Percentiles rank a stretch among this genome's conserved stretches.
Evolutionary conservation across 2,888 invertebrate species (phyloP).

Genomic region (Phytoseiulus persimilis): DNA sequence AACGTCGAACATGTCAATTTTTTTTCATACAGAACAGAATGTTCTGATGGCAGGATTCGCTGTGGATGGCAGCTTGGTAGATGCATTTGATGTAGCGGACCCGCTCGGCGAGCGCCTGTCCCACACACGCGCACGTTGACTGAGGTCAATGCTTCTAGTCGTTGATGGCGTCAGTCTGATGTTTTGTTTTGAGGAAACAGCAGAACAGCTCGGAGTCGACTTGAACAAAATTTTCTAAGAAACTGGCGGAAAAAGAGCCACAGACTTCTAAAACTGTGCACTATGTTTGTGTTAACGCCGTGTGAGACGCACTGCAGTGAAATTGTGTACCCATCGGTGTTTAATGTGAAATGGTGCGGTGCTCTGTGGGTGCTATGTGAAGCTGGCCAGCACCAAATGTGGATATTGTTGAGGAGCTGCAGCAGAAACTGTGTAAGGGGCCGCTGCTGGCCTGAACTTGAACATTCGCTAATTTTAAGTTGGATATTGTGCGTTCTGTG

Average conservation of each 20-base stretch:
- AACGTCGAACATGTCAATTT: too few species aligned
- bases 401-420: not conserved
- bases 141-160: slow-evolving; percentile 5
- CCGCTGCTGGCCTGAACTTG: not conserved
- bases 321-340: not conserved
- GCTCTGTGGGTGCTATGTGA: not conserved
- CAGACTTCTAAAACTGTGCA: not conserved
- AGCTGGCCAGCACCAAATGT: not conserved
- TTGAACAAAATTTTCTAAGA: not conserved
- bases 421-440: slow-evolving; percentile 1
- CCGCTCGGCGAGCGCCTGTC: not conserved
- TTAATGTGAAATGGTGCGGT: not conserved
- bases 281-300: not conserved
- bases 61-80: not conserved
- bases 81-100: not conserved
- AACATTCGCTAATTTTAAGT: not conserved
- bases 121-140: not conserved
- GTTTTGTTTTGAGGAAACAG: slow-evolving; percentile 5
- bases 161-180: not conserved
- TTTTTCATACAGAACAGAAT: too few species aligned
- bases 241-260: not conserved
- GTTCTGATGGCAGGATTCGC: too few species aligned
- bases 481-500: not conserved
- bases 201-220: slow-evolving; percentile 5
- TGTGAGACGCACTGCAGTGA: not conserved